phyloP scores from a whole-genome alignment of 2,797 vertebrate genomes.

The Ibycter americanus region DNA sequence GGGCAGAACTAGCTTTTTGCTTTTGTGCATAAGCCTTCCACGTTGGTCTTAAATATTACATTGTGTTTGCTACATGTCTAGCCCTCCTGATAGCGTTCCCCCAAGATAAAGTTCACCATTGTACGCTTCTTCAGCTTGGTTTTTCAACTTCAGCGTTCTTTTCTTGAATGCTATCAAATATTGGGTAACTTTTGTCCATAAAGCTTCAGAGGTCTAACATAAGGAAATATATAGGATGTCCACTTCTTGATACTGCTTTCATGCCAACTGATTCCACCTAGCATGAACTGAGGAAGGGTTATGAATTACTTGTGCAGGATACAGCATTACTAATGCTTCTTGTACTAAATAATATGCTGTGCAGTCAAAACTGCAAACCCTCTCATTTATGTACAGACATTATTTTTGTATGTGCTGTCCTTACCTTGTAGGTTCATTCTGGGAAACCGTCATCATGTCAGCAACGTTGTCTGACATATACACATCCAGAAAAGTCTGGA shows the following conservation, averaged over 20 bases:
- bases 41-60: not conserved
- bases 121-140: not conserved
- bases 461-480: not conserved
- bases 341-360: not conserved
- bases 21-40: not conserved
- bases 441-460: not conserved
- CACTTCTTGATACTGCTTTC: not conserved
- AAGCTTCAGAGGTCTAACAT: not conserved
- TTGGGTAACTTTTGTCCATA: not conserved
- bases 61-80: not conserved
- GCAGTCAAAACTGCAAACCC: not conserved
- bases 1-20: not conserved
- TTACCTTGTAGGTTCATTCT: not conserved
- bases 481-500: not conserved
- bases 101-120: not conserved
- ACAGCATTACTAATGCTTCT: not conserved
- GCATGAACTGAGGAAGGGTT: not conserved
- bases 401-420: not conserved
- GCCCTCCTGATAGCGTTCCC: not conserved
- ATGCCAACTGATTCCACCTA: not conserved
- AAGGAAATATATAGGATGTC: not conserved
- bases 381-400: not conserved
- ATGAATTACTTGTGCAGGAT: not conserved
- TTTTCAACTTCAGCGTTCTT: not conserved
- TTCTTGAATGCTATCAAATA: not conserved